Evolutionary conservation across 2,113 vertebrate species (phyloP), one percentile per base, ranked within the genome.

Genomic region (Zosterops japonicus): DNA sequence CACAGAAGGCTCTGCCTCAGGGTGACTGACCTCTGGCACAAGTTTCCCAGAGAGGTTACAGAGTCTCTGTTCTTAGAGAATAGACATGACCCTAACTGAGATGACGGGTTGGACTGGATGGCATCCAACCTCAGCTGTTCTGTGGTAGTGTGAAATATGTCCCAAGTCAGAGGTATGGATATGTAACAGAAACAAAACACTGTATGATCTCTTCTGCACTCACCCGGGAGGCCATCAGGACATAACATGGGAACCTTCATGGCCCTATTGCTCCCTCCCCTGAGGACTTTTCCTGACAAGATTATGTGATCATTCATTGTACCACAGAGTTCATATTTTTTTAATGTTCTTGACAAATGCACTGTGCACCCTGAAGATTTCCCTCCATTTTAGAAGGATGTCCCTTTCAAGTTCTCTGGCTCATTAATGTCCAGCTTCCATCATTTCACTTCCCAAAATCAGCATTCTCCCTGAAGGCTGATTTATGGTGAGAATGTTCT

Each of bases 381-480:
- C 35, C 9, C 5, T 88, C 31, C n/a, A 49, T 63, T 96, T 83
- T 35, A 31, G 14, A 68, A 83, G 65, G 36, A 28, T 36, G 41
- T 76, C 76, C 83, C 46, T 86, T 71, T 42, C 0, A 11, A 61
- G 35, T 72, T 87, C n/a, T 57, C n/a, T 22, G 65, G 55, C 71
- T 86, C 33, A 50, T 69, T 23, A 67, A 71, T 85, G 72, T 28
- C 49, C 14, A 27, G 10, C 41, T 55, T 93, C 44, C 90, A 89
- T 90, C 77, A 94, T 89, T 97, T 94, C 47, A 64, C 59, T 81
- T 90, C 31, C 61, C 31, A 7, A 85, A 94, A 56, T 36, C 44
- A 39, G 52, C 64, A 65, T 81, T 90, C 47, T 39, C 72, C 83
- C 60, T 35, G 50, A 71, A 92, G 63, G 50, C 42, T 86, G 79